Evolutionary conservation across 2,888 invertebrate genomes (phyloP).

Genomic region (Polydrusus pterygomalis): DNA sequence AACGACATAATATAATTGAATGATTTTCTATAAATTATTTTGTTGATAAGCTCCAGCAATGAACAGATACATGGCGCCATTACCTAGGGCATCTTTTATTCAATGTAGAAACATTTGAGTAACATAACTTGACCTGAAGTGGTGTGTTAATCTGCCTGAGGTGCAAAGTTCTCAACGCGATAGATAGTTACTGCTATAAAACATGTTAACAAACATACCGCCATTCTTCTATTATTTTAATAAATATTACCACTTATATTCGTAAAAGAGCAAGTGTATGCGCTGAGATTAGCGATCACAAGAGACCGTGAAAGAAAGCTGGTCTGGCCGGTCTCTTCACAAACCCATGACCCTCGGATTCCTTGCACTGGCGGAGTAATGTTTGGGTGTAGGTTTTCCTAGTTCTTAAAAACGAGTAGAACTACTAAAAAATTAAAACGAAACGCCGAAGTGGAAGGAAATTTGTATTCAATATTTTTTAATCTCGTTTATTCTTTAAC

Average conservation of each 20-base stretch:
- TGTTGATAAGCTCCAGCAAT: no score
- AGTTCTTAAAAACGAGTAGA: neutral
- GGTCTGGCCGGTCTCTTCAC: constrained; percentile 53
- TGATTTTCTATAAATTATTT: no score
- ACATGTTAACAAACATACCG: neutral
- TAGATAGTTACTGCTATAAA: neutral
- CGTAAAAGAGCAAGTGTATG: constrained; percentile 35
- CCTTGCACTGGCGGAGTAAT: constrained; percentile 47
- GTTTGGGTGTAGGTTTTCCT: neutral
- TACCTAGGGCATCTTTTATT: no score
- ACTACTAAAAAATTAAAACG: no score
- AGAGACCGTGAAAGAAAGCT: constrained; percentile 53
- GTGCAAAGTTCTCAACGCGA: neutral
- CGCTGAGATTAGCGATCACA: constrained; percentile 55
- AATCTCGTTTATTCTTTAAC: no score
- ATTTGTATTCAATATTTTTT: no score
- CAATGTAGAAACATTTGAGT: no score
- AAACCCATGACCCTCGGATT: constrained; percentile 57
- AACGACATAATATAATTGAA: no score
- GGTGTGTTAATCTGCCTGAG: no score
- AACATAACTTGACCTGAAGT: no score
- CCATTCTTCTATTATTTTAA: constrained; percentile 16
- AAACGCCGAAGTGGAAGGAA: no score
- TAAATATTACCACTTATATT: constrained; percentile 42
- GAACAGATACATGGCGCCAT: no score